Base-by-base conservation (phyloP, 2,888 invertebrate genomes). In the Aradus depressus region DNA sequence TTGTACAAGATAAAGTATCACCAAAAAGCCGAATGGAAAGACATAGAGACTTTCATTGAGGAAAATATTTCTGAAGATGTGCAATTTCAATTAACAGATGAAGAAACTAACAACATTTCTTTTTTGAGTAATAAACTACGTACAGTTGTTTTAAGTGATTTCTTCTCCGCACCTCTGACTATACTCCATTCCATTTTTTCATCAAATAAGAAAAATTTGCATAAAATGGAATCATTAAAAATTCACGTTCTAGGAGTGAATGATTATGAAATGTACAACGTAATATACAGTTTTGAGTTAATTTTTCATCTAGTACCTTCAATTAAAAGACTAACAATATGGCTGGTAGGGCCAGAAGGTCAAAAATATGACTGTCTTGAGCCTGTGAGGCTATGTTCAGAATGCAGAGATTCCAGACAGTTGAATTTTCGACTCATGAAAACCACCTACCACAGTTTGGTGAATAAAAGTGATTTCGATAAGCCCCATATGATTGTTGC, bases 151-250 rank as follows among this genome's bases (percentile, higher is more conserved):
- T 38, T 38, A 16, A 38, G 38, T 38, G 38, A 19, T 8, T n/a
- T 10, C 18, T 16, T 38, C 8, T 38, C 38, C 22, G 38, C 21
- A 8, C 6, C 18, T 38, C 12, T 38, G 6, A 38, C n/a, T 38
- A 6, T 38, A 38, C 8, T 38, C 10, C 22, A 16, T 38, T 38
- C 38, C 4, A 38, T 38, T 18, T 38, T 38, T 38, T 38, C 38
- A 21, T 18, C 8, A 21, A 4, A 4, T 12, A 4, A 16, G 19
- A n/a, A n/a, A 4, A n/a, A 4, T 4, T 12, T 34, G n/a, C 4
- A 12, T 38, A n/a, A 10, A 3, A 38, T 21, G 16, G 38, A 38
- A 4, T 6, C 10, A 4, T 38, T 38, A 18, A 18, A 16, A 14
- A 38, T 38, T 19, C 38, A 38, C 12, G 12, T 38, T 6, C 18